A percentile compares a stretch with the other conserved stretches of the same genome.
Conservation (phyloP, 2,888 invertebrate species). For the Rotaria macrura region DNA sequence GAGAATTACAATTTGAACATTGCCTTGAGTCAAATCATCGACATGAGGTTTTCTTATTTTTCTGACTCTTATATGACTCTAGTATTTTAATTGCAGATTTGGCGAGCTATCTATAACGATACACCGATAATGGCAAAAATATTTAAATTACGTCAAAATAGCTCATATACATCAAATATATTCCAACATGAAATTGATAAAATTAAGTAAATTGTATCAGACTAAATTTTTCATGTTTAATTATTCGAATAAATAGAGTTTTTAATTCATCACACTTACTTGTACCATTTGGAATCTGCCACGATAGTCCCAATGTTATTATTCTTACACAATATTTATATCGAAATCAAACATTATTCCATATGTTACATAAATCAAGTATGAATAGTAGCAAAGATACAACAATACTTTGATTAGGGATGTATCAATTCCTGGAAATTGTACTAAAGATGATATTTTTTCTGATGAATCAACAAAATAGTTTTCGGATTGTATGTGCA, state of each 20-base stretch:
- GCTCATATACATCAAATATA: background rate
- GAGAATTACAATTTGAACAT: background rate
- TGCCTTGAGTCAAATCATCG: background rate
- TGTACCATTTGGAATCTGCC: background rate
- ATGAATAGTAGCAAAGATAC: no score
- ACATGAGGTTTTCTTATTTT: background rate
- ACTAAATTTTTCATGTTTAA: no score
- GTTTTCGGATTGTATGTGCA: no score
- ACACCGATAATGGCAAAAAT: background rate
- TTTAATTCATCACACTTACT: background rate
- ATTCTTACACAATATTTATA: background rate
- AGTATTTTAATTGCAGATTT: background rate
- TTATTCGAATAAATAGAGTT: background rate
- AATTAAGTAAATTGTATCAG: background rate
- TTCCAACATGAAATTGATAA: conserved; percentile 2
- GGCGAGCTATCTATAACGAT: background rate
- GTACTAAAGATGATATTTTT: no score
- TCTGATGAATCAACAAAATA: no score
- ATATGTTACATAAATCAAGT: conserved; percentile 4
- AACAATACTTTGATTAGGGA: no score
- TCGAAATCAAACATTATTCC: background rate
- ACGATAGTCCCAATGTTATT: background rate
- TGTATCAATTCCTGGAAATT: no score
- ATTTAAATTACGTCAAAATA: background rate
- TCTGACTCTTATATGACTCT: no score